These are phyloP conservation scores for Halcyon senegalensis DNA, from an alignment of 2,113 vertebrate genomes.

Conservation along the genomic window DNA sequence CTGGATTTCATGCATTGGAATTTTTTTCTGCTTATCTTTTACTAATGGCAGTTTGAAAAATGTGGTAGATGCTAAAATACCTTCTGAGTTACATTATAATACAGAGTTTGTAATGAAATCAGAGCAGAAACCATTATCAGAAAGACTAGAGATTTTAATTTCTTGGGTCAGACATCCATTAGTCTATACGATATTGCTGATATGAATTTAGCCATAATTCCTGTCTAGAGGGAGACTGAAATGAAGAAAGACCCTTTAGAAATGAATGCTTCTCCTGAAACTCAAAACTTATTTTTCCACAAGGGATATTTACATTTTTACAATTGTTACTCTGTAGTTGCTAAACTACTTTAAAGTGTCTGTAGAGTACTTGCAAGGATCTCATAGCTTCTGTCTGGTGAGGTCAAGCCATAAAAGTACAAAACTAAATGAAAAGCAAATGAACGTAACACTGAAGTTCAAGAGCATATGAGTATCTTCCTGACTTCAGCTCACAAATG, in stretches of 20 bases:
- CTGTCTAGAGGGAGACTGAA: neutral
- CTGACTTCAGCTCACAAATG: neutral
- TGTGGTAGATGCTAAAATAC: neutral
- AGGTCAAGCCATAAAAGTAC: neutral
- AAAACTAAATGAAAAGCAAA: neutral
- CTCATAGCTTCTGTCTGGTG: neutral
- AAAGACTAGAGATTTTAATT: neutral
- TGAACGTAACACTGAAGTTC: neutral
- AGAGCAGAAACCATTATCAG: neutral
- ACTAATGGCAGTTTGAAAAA: neutral
- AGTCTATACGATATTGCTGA: neutral
- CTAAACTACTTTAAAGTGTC: neutral
- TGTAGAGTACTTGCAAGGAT: neutral
- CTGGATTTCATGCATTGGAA: neutral
- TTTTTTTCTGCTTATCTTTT: neutral
- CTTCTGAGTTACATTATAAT: neutral
- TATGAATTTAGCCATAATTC: neutral
- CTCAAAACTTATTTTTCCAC: neutral
- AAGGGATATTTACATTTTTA: neutral
- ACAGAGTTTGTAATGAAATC: neutral
- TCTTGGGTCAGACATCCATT: neutral
- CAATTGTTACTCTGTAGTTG: neutral
- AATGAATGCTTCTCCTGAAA: neutral
- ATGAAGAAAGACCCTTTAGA: neutral
- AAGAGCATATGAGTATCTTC: neutral